These are phyloP conservation scores for Tragelaphus eurycerus DNA, from an alignment of 2,797 vertebrate genomes.

Conservation along the genomic window DNA sequence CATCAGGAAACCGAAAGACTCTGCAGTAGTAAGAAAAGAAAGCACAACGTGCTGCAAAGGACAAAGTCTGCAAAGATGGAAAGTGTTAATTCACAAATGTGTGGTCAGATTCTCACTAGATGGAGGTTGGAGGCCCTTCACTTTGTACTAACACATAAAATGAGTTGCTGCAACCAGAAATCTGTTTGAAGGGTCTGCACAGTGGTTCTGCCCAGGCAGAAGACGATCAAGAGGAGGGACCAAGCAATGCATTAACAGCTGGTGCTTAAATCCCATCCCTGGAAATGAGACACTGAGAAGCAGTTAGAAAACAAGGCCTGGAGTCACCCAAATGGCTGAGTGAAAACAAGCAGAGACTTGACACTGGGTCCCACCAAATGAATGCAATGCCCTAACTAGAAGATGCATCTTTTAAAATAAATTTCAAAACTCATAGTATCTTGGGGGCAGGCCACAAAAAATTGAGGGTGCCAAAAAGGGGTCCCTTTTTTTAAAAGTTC, in stretches of 20 bases:
- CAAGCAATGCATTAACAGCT: background rate
- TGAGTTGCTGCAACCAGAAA: background rate
- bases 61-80: background rate
- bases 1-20: background rate
- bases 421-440: background rate
- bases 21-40: background rate
- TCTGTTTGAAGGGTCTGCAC: background rate
- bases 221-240: background rate
- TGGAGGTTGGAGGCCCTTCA: background rate
- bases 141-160: background rate
- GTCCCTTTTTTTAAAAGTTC: background rate
- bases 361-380: background rate
- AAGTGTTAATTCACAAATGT: background rate
- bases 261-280: background rate
- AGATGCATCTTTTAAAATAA: background rate
- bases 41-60: background rate
- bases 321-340: background rate
- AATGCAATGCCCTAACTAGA: background rate
- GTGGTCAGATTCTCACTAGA: background rate
- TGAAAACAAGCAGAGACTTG: background rate
- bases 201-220: background rate
- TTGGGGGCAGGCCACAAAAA: background rate
- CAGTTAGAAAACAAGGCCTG: background rate
- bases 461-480: background rate
- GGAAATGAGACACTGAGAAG: background rate